These are phyloP conservation scores for Acanthosoma haemorrhoidale DNA, from an alignment of 2,888 invertebrate species.

Conservation along the genomic window DNA sequence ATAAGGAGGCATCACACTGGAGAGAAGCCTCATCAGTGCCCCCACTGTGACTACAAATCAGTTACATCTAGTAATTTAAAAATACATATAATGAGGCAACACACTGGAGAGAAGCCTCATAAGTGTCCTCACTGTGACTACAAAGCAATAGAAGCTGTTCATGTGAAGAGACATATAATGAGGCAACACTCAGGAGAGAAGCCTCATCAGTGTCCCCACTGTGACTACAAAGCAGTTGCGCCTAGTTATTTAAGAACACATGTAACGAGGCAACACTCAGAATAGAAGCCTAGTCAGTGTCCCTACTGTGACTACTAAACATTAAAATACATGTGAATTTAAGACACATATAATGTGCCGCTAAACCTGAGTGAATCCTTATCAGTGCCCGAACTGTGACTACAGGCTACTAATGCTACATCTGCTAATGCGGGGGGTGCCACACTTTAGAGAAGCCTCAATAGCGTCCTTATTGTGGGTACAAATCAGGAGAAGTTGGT, in stretches of 20 bases:
- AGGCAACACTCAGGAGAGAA: neutral
- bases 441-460: neutral
- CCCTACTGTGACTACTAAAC: neutral
- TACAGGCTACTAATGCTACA: neutral
- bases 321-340: neutral
- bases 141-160: neutral
- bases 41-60: neutral
- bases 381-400: neutral
- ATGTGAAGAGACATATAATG: neutral
- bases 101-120: neutral
- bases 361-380: neutral
- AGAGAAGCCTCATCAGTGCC: conserved; percentile 1
- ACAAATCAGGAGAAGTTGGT: neutral
- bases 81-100: neutral
- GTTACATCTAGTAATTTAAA: neutral
- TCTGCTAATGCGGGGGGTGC: neutral
- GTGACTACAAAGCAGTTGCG: neutral
- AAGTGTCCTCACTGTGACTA: neutral
- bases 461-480: neutral
- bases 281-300: neutral
- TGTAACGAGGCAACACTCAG: neutral
- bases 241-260: neutral
- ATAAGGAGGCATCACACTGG: neutral
- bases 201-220: neutral
- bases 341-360: neutral